Evolutionary conservation across 2,888 invertebrate genomes (phyloP), one percentile per base, ranked within the genome.

Genomic region (Melanostoma mellinum): DNA sequence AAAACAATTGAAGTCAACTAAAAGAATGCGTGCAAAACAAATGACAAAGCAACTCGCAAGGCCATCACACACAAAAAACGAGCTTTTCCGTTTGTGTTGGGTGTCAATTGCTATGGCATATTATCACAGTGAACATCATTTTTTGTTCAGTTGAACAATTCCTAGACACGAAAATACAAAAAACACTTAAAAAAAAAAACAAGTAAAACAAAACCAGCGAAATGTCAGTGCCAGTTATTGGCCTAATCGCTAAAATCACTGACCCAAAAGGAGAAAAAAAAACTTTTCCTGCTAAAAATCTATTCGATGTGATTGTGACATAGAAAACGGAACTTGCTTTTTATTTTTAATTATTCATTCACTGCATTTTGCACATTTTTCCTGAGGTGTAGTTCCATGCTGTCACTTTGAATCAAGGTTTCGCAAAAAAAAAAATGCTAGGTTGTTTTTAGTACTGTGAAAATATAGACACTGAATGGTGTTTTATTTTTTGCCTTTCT

Each of bases 151-250:
- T 72, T 77, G 61, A 73, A 56, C 10, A 42, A 6, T 46, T 71
- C 42, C 20, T 38, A 56, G 68, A 74, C 69, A 75, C 32, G 44
- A 36, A 35, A 44, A 72, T 4, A 42, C 67, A 38, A 38, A 52
- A 50, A 44, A 53, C 9, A 48, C 30, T 52, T 4, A 35, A 6
- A 6, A 55, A 48, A 50, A 48, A 32, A 44, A 40, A 44, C n/a
- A 50, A 30, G 30, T 1, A 55, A 67, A 69, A 68, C n/a, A 48
- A 20, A 20, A 20, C 20, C 20, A 20, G 1, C 20, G 20, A 60
- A 77, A 73, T 68, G 77, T 63, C 67, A 67, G 50, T 72, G 67
- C 63, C 72, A 60, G 48, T 81, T 77, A 81, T 82, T 77, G 72
- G 56, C 40, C 61, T 73, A 77, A 77, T 77, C 77, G 68, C 61